Evolutionary conservation across 2,113 vertebrate genomes (phyloP), one percentile per base, ranked within the genome.

Genomic region (Origma solitaria): DNA sequence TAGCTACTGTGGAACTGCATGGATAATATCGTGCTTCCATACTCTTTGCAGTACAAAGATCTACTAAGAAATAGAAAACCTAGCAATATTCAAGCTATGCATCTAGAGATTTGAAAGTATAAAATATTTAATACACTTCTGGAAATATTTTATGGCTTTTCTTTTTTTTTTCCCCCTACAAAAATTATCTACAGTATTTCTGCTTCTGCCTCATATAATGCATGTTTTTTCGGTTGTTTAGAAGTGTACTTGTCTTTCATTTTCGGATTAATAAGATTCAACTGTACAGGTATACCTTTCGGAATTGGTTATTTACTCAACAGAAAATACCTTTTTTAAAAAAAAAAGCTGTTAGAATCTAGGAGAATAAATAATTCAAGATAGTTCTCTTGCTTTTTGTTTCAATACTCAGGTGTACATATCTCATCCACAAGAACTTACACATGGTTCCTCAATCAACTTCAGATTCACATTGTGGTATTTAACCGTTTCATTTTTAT

Each of bases 351-450:
- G 49, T 51, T 86, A 47, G 49, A 95, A 87, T 92, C 58, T 62
- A 38, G 62, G 78, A 87, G 45, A 91, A 95, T 93, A 97, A 97
- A 95, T 94, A 90, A 95, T 83, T 91, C 84, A 90, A 71, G 60
- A 62, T 33, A 73, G 37, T 49, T 92, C 50, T 88, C 28, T 86
- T 90, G 70, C 50, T 80, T 91, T 92, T 89, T 90, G 54, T 90
- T 95, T 89, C 73, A 92, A 62, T 93, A 71, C 87, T 91, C 95
- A 95, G 80, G 84, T 94, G 87, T 75, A 47, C 45, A 69, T 49
- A 22, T 81, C 38, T 95, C 53, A 89, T 81, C 89, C 45, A 71
- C 58, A 94, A 91, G 57, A 93, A 95, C 85, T 92, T 93, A 66
- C 61, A 47, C 35, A 68, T 1, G 0, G 10, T 82, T 71, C 72